Base-by-base conservation (phyloP, 2,888 invertebrate genomes). In the Andrena haemorrhoa region DNA sequence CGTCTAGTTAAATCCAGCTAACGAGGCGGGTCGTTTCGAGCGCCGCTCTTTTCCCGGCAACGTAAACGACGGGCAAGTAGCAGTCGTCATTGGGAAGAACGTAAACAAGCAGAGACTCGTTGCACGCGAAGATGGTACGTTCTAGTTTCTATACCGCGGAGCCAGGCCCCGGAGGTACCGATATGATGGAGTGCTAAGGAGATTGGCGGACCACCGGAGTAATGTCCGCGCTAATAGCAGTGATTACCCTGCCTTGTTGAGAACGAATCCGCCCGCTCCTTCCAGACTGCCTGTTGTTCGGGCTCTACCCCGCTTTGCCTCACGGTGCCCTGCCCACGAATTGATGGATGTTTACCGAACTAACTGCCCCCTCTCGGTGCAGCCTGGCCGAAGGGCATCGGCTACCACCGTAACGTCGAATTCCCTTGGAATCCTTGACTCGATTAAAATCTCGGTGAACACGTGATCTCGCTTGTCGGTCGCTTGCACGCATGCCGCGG, bases 151-250 rank as follows among this genome's bases (percentile, higher is more conserved):
- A 75, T 69, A 84, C 51, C 60, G 56, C 31, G 66, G 33, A 75
- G 51, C 76, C 68, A 58, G 76, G 64, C 33, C 82, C 79, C 61
- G 33, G 65, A 79, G 86, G 88, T 85, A 88, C 82, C 83, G 86
- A 88, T 90, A 92, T 90, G 91, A 93, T 91, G 89, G 90, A 92
- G 92, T 91, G 91, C 91, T 90, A 89, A 89, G 85, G 89, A 93
- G 93, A 93, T 93, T 90, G 92, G 90, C 90, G 92, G 95, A 95
- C 95, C 95, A 95, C 95, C 95, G 94, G 94, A 94, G 94, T 94
- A 93, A 94, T 94, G 93, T 92, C 92, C 91, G 94, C 91, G 91
- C 93, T 95, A 95, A 95, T 95, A 95, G 95, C 94, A 95, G 95
- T 95, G 94, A 95, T 95, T 95, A 95, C 94, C 94, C 91, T 93